A percentile compares a stretch with the other conserved stretches of the same genome.
Evolutionary conservation across 2,797 vertebrate species (phyloP).

Genomic region (Alauda arvensis): DNA sequence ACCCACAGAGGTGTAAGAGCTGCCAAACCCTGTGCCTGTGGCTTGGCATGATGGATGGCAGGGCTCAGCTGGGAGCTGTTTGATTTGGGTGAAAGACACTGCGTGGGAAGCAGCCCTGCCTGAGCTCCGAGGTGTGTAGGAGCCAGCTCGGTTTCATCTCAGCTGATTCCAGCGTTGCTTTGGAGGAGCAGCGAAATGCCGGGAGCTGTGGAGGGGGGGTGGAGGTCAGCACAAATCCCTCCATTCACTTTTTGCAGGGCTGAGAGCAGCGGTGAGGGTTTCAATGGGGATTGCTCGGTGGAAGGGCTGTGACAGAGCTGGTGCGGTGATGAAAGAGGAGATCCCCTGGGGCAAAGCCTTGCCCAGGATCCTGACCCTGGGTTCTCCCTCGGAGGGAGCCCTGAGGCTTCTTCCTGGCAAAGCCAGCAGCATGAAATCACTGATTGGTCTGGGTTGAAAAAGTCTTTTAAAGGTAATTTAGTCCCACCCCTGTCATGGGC

Average conservation of each 20-base stretch:
- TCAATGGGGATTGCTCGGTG: neutral
- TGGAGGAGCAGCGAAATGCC: neutral
- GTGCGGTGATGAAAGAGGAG: neutral
- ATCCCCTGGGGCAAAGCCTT: fast-evolving
- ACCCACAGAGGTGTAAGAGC: neutral
- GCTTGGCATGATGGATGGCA: slow-evolving; percentile 24
- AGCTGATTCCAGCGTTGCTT: slow-evolving; percentile 8
- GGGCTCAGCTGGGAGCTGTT: slow-evolving; percentile 45
- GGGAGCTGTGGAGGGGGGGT: neutral
- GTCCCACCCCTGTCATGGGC: neutral
- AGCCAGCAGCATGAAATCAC: neutral
- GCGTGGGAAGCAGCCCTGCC: slow-evolving; percentile 54
- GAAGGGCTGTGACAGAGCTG: neutral
- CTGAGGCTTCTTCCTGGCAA: neutral
- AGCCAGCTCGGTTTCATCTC: slow-evolving; percentile 9
- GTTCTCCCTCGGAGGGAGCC: neutral
- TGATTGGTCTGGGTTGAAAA: neutral
- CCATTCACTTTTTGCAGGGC: neutral
- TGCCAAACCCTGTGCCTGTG: neutral
- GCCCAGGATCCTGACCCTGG: neutral
- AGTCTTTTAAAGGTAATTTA: neutral
- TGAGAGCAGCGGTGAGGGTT: neutral
- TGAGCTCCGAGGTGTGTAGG: slow-evolving; percentile 56
- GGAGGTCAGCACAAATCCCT: neutral
- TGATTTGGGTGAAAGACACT: slow-evolving; percentile 56